phyloP scores from a whole-genome alignment of 2,113 vertebrate species.

The Mastomys coucha region DNA sequence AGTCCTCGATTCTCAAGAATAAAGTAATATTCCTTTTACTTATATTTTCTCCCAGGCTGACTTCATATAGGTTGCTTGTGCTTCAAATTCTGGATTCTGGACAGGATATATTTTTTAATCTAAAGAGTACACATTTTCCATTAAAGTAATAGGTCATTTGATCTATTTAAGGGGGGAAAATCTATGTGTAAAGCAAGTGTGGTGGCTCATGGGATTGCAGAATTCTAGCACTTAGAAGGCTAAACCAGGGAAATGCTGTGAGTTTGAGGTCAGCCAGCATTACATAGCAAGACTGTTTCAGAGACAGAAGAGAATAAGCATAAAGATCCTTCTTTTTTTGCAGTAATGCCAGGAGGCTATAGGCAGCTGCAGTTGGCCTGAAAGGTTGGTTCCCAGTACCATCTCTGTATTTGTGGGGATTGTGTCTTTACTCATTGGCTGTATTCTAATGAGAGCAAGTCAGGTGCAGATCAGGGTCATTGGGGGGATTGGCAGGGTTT shows the following conservation, averaged over 20 bases:
- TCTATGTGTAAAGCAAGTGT: neutral
- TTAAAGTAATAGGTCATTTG: slow-evolving; percentile 18
- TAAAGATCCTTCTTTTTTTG: slow-evolving; percentile 25
- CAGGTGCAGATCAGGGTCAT: neutral
- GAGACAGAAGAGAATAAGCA: neutral
- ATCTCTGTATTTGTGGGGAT: slow-evolving; percentile 16
- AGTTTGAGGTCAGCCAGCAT: neutral
- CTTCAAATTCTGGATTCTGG: slow-evolving; percentile 37
- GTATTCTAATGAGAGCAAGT: neutral
- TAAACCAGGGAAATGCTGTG: no score
- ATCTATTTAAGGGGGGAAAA: neutral
- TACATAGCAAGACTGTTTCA: neutral
- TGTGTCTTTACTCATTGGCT: slow-evolving; percentile 31
- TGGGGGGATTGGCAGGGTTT: no score
- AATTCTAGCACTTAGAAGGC: neutral
- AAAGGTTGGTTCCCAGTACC: slow-evolving; percentile 48
- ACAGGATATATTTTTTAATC: neutral
- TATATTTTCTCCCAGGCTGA: neutral
- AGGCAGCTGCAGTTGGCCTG: slow-evolving; percentile 41
- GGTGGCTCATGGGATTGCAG: neutral
- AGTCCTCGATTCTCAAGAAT: slow-evolving; percentile 24
- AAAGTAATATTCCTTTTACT: slow-evolving; percentile 18
- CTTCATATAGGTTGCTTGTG: slow-evolving; percentile 19
- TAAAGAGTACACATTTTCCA: slow-evolving; percentile 9
- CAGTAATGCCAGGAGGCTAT: slow-evolving; percentile 41